Evolutionary conservation across 2,888 invertebrate species (phyloP).

Genomic region (Stenichneumon culpator): DNA sequence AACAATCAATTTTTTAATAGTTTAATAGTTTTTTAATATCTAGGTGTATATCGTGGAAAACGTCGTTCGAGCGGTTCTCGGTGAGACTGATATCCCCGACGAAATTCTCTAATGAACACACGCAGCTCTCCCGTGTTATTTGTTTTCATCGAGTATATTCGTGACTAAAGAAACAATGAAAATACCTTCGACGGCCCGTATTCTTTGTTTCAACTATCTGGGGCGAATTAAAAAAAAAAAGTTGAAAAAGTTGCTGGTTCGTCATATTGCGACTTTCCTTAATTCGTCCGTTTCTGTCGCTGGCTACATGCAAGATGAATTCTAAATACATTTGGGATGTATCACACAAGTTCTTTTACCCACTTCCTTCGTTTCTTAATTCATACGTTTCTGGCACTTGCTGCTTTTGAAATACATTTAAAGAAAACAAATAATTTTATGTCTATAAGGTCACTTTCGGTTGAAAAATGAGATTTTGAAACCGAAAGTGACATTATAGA

Average conservation of each 20-base stretch:
- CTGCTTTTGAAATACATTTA: too few relatives aligned
- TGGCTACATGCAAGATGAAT: not conserved
- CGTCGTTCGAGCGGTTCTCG: conserved; percentile 71
- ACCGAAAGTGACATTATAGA: not conserved
- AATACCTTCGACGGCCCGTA: conserved; percentile 80
- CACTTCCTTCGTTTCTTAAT: too few relatives aligned
- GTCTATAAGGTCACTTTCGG: too few relatives aligned
- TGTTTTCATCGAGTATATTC: conserved; percentile 21
- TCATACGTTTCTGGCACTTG: too few relatives aligned
- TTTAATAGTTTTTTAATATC: not conserved
- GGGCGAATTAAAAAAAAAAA: conserved; percentile 44
- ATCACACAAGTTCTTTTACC: not conserved
- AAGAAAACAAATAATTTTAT: too few relatives aligned
- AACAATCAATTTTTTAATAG: not conserved
- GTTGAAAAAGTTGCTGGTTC: not conserved
- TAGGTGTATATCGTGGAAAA: conserved; percentile 22
- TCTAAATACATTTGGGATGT: not conserved
- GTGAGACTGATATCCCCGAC: conserved; percentile 63
- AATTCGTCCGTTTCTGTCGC: not conserved
- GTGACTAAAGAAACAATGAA: not conserved
- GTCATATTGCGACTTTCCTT: not conserved
- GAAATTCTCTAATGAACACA: conserved; percentile 79
- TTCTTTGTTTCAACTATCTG: conserved; percentile 79
- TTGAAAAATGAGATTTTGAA: too few relatives aligned
- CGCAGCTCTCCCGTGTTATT: conserved; percentile 72